These are phyloP conservation scores for Coluber constrictor DNA, from an alignment of 2,797 vertebrate species.

Conservation along the genomic window DNA sequence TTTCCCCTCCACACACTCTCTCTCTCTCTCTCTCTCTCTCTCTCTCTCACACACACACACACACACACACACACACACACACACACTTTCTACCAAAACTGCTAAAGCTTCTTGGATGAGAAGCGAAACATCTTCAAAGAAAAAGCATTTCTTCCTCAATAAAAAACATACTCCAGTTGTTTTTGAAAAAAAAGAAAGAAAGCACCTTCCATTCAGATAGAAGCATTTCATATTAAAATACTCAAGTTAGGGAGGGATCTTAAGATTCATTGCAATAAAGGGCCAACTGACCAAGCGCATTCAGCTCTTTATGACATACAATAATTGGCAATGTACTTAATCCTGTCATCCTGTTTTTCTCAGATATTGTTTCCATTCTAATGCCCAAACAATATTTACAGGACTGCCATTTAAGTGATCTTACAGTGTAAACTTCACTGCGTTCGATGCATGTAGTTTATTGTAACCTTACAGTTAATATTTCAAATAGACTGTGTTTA, in stretches of 20 bases:
- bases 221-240: background rate
- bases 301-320: background rate
- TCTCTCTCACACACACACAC: too few relatives aligned
- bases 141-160: background rate
- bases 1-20: too few relatives aligned
- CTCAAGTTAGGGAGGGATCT: background rate
- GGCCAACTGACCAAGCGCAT: background rate
- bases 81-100: background rate
- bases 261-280: background rate
- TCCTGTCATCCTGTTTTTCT: background rate
- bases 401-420: background rate
- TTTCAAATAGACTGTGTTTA: background rate
- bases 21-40: rapidly evolving
- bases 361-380: background rate
- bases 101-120: background rate
- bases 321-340: background rate
- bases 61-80: too few relatives aligned
- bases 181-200: background rate
- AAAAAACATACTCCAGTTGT: background rate
- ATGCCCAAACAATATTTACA: background rate
- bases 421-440: background rate
- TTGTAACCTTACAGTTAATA: background rate
- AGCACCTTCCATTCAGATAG: background rate
- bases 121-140: background rate
- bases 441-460: background rate